Conservation (phyloP, 2,888 invertebrate species). For the Lingula anatina region DNA sequence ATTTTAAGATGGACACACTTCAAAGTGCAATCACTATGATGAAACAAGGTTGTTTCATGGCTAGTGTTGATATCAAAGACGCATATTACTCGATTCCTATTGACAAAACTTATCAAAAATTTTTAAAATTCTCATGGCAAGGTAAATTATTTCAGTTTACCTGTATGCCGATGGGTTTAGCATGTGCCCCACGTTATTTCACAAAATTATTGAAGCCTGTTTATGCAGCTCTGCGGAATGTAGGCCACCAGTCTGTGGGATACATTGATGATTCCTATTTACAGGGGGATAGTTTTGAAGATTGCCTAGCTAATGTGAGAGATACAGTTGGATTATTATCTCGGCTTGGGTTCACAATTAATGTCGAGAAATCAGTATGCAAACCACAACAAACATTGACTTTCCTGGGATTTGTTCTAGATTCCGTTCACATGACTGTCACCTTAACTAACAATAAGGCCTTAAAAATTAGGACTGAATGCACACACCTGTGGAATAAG, state of each 20-base stretch:
- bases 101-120: slow-evolving; percentile 5
- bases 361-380: background rate
- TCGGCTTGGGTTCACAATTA: background rate
- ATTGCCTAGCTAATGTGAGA: background rate
- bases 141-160: slow-evolving; percentile 9
- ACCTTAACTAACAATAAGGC: background rate
- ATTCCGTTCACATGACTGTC: background rate
- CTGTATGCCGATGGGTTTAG: slow-evolving; percentile 7
- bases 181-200: slow-evolving; percentile 7
- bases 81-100: slow-evolving; percentile 17
- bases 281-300: background rate
- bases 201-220: slow-evolving; percentile 9
- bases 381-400: background rate
- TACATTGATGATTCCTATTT: background rate
- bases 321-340: background rate
- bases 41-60: slow-evolving; percentile 13
- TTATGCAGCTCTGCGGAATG: background rate
- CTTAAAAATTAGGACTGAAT: background rate
- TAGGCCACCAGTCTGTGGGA: background rate
- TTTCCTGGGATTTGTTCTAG: background rate
- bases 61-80: slow-evolving; percentile 14
- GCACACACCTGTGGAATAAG: too few species aligned
- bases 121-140: slow-evolving; percentile 9
- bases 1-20: slow-evolving; percentile 20
- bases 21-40: slow-evolving; percentile 5